phyloP scores from a whole-genome alignment of 2,888 invertebrate species.

The Mythimna albipuncta region DNA sequence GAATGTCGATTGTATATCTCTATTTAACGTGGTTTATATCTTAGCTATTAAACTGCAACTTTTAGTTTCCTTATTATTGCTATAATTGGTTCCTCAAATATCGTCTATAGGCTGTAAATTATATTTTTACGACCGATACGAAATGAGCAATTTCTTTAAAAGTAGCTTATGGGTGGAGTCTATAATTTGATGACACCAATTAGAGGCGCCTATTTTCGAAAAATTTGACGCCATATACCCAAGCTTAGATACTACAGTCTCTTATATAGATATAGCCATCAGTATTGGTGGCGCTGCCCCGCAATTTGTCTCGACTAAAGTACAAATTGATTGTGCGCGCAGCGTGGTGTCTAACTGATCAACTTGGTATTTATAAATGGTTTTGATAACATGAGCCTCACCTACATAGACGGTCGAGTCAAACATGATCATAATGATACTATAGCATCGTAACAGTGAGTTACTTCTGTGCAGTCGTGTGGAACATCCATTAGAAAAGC shows the following conservation, averaged over 20 bases:
- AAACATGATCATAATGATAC: conserved; percentile 57
- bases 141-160: conserved; percentile 42
- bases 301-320: conserved; percentile 83
- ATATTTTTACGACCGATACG: conserved; percentile 41
- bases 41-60: conserved; percentile 51
- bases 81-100: conserved; percentile 45
- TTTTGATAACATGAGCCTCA: conserved; percentile 70
- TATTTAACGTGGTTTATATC: conserved; percentile 33
- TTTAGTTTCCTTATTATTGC: conserved; percentile 22
- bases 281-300: conserved; percentile 69
- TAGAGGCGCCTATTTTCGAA: conserved; percentile 30
- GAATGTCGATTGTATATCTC: conserved; percentile 48
- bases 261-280: conserved; percentile 73
- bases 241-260: conserved; percentile 26
- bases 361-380: conserved; percentile 80
- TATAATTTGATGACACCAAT: conserved; percentile 43
- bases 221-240: conserved; percentile 27
- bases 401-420: conserved; percentile 55
- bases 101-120: conserved; percentile 39
- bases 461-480: conserved; percentile 52
- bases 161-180: conserved; percentile 27
- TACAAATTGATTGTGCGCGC: conserved; percentile 87
- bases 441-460: conserved; percentile 42
- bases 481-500: conserved; percentile 50
- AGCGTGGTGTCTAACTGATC: conserved; percentile 81